Base-by-base conservation (phyloP, 2,113 vertebrate species). In the Phycodurus eques region DNA sequence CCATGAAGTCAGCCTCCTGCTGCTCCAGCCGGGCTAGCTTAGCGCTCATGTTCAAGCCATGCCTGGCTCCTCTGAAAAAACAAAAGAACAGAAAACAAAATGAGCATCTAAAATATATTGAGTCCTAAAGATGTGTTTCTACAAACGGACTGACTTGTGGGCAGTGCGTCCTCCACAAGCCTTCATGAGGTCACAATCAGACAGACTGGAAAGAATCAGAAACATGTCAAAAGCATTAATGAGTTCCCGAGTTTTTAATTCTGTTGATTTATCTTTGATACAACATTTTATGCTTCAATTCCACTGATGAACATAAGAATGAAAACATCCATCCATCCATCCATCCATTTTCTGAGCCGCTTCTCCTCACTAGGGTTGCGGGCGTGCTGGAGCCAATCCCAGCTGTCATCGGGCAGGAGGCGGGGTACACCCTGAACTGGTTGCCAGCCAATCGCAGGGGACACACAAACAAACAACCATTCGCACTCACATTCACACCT, bases 101-200 rank as follows among this genome's bases (percentile, higher is more conserved):
- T 62, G 4, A 22, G 33, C 35, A 19, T 2, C 8, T 42, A 0
- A 81, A 95, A 93, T 87, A 98, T 96, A 95, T 98, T 88, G 95
- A 0, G 96, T 56, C 20, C 20, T 56, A 11, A 60, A 33, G 59
- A 35, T 44, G 42, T 2, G 39, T 20, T 42, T n/a, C 27, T 13
- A 11, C 11, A 35, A 51, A 49, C 17, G 13, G 0, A 81, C 95
- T 94, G 87, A 99, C 97, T 96, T 98, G 89, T 98, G 96, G 17
- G 95, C 97, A 0, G 96, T 99, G 53, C 96, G 93, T 27, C 97
- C 96, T 60, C 96, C 95, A 1, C 97, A 98, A 0, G 72, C 95
- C 73, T 87, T 93, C 73, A 97, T 75, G 19, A 98, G 90, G 33
- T 96, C 93, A 43, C 92, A 84, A 0, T 98, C 96, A 0, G 95